These are phyloP conservation scores for Clangula hyemalis DNA, from an alignment of 2,797 vertebrate genomes.

Conservation along the genomic window DNA sequence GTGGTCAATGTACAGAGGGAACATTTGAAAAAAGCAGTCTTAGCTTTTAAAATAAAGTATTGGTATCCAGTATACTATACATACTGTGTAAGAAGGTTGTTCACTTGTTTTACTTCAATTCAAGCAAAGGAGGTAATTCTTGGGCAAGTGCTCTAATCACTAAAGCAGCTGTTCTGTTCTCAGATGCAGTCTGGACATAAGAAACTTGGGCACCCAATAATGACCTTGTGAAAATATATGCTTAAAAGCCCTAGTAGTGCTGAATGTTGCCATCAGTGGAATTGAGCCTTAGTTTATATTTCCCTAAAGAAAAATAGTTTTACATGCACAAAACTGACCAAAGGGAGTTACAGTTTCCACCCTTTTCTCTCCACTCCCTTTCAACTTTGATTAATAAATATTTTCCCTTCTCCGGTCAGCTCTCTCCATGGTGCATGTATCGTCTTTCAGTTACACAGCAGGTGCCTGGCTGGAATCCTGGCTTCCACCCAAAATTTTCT, in stretches of 20 bases:
- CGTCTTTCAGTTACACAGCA: not conserved
- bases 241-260: not conserved
- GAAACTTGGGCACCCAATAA: not conserved
- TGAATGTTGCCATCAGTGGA: not conserved
- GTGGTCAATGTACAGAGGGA: not conserved
- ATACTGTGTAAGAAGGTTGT: not conserved
- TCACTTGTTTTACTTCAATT: not conserved
- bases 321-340: not conserved
- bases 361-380: accelerated
- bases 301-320: not conserved
- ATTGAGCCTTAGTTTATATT: not conserved
- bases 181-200: not conserved
- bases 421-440: not conserved
- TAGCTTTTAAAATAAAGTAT: not conserved
- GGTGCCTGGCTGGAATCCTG: not conserved
- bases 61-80: not conserved
- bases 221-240: not conserved
- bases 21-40: not conserved
- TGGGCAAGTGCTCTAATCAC: not conserved
- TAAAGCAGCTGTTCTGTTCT: not conserved
- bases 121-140: not conserved
- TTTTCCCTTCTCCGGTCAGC: not conserved
- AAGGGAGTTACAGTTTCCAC: not conserved
- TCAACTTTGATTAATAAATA: not conserved
- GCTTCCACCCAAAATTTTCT: not conserved